A percentile compares a stretch with the other conserved stretches of the same genome.
Evolutionary conservation across 2,797 vertebrate species (phyloP).

Genomic region (Chloroceryle amazona): DNA sequence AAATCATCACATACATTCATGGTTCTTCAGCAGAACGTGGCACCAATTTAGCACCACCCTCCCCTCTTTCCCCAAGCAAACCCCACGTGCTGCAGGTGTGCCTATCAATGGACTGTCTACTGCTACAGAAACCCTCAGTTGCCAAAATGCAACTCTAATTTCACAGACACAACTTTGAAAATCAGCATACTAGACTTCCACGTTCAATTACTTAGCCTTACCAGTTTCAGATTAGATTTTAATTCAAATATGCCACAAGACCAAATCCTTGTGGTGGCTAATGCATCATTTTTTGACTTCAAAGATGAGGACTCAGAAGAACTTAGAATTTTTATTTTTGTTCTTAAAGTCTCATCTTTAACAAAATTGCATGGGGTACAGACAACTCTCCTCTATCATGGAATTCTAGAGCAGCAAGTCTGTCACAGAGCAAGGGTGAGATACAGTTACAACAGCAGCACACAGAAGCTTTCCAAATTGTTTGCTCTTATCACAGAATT

Average conservation of each 20-base stretch:
- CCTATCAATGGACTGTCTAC: neutral
- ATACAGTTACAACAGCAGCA: neutral
- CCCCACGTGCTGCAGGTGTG: fast-evolving
- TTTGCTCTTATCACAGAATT: neutral
- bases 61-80: neutral
- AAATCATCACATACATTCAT: fast-evolving
- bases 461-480: neutral
- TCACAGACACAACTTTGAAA: neutral
- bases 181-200: neutral
- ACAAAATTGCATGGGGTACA: neutral
- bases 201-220: fast-evolving
- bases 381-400: neutral
- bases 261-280: neutral
- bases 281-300: neutral
- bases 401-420: neutral
- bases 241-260: neutral
- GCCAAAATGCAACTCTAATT: neutral
- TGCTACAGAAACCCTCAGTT: neutral
- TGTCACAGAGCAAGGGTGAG: neutral
- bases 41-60: neutral
- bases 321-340: neutral
- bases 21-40: neutral
- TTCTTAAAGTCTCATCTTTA: slow-evolving; percentile 4
- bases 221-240: neutral
- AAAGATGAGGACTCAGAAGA: slow-evolving; percentile 43